Base-by-base conservation (phyloP, 2,888 invertebrate genomes). In the Ecdyonurus torrentis region DNA sequence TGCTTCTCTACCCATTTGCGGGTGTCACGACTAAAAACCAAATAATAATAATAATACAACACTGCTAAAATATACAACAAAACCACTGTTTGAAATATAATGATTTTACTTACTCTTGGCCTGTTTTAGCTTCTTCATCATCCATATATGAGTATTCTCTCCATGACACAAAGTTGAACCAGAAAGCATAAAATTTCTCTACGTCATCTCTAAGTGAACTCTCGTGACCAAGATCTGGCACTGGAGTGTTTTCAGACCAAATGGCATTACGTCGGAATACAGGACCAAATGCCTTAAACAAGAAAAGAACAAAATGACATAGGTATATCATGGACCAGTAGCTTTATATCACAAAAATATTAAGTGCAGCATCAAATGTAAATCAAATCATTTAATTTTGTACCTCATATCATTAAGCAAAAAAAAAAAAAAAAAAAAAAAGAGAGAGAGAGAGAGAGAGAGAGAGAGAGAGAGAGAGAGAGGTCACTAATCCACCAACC, bases 131-230 rank as follows among this genome's bases (percentile, higher is more conserved):
- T 72, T 98, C 98, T 74, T 99, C 98, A 76, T 98, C 97, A 73
- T 99, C 99, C 68, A 96, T 78, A 74, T 99, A 99, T 1, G 98
- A 98, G 76, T 90, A 99, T 74, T 99, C 99, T 66, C 99, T 82
- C 99, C 99, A 99, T 0, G 98, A 97, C 68, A 96, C 94, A 76
- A 98, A 99, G 70, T 93, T 88, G 74, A 91, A 97, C 99, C 99
- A 99, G 75, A 97, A 99, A 19, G 89, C 86, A 74, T 99, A 99
- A 77, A 99, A 99, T 59, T 80, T 77, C 72, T 98, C 94, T 0
- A 99, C 97, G 70, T 89, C 85, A 67, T 87, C 87, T 62, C 93
- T 81, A 1, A 85, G 77, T 62, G 90, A 85, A 64, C 87, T 79
- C n/a, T 83, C 81, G 71, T 85, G 83, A 5, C 86, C 92, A 61